Percentiles rank a stretch among this genome's conserved stretches.
phyloP scores from a whole-genome alignment of 2,113 vertebrate species.

The Corythaixoides concolor region DNA sequence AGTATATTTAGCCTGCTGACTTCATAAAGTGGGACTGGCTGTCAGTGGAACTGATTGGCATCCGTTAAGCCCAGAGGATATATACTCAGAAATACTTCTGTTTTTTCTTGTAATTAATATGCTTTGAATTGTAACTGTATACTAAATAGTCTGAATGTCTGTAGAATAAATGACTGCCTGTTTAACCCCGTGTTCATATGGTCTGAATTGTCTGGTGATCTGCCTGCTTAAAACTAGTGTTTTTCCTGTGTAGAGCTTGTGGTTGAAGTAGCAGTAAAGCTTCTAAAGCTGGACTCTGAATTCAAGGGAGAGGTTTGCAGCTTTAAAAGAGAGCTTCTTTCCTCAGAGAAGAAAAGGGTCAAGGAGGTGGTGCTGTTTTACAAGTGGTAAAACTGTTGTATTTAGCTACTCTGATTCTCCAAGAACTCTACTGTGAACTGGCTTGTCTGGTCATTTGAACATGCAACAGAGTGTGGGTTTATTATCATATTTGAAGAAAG shows the following conservation, averaged over 20 bases:
- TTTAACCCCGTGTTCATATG: not conserved
- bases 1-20: not conserved
- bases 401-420: not conserved
- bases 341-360: not conserved
- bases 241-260: not conserved
- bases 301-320: not conserved
- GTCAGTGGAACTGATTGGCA: not conserved
- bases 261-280: not conserved
- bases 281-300: not conserved
- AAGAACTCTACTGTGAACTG: not conserved
- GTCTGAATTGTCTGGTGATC: not conserved
- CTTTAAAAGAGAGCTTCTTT: not conserved
- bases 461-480: not conserved
- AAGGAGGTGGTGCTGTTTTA: not conserved
- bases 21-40: not conserved
- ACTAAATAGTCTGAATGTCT: not conserved
- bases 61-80: not conserved
- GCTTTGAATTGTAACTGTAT: not conserved
- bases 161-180: not conserved
- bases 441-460: not conserved
- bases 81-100: not conserved
- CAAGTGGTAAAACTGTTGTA: not conserved
- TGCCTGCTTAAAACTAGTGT: not conserved
- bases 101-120: not conserved
- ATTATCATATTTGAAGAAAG: not conserved